A percentile compares a stretch with the other conserved stretches of the same genome.
Conservation (phyloP, 2,113 vertebrate genomes). For the Hemiprocne comata region DNA sequence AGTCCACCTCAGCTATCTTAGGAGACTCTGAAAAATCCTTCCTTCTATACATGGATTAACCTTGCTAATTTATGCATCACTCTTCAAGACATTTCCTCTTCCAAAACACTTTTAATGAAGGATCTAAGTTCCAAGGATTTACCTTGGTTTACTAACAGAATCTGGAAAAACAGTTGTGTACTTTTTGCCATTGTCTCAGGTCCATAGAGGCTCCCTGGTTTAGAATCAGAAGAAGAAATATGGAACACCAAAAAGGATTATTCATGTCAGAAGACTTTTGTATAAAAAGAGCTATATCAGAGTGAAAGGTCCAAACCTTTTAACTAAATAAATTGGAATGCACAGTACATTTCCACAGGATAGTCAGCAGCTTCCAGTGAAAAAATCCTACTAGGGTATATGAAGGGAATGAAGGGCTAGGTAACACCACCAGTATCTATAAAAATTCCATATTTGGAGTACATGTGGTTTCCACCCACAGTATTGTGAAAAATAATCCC, state of each 20-base stretch:
- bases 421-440: background rate
- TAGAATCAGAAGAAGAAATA: background rate
- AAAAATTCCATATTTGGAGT: background rate
- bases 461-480: background rate
- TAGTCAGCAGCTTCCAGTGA: background rate
- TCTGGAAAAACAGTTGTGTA: background rate
- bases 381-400: background rate
- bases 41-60: background rate
- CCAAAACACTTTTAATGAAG: background rate
- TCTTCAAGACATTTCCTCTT: background rate
- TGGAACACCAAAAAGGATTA: background rate
- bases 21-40: background rate
- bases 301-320: background rate
- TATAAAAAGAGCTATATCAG: background rate
- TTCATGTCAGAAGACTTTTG: background rate
- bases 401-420: background rate
- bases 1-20: background rate
- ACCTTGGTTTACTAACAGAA: background rate
- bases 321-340: background rate
- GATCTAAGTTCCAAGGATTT: background rate
- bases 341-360: background rate
- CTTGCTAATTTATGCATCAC: conserved; percentile 1
- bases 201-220: background rate
- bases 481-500: background rate
- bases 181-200: background rate